Conservation (phyloP, 1,140 invertebrate genomes). For the Drosophila suzukii region DNA sequence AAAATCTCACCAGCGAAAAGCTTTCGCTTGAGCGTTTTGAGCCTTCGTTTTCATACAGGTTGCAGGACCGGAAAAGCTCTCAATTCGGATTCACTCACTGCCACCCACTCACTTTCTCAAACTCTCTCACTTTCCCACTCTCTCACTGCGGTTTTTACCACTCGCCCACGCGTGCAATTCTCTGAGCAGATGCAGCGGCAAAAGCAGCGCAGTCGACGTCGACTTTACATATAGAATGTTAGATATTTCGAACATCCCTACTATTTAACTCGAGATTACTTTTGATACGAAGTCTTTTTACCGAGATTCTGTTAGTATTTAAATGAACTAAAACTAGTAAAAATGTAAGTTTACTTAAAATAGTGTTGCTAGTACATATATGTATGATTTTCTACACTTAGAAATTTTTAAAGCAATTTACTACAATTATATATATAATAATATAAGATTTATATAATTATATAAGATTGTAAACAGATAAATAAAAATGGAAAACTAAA, state of each 20-base stretch:
- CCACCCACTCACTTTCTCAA: slow-evolving; percentile 13
- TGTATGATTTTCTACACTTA: no score
- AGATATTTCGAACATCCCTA: not conserved
- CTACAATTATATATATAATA: no score
- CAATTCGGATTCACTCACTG: slow-evolving; percentile 13
- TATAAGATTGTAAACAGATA: no score
- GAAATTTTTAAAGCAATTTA: no score
- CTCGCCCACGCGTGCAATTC: slow-evolving; percentile 42
- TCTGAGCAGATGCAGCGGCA: not conserved
- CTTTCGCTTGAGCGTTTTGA: slow-evolving; percentile 9
- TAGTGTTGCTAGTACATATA: no score
- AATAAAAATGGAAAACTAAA: no score
- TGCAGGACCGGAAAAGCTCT: slow-evolving; percentile 29
- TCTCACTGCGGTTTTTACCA: not conserved
- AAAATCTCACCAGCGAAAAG: slow-evolving; percentile 8
- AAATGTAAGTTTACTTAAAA: no score
- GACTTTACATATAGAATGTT: not conserved
- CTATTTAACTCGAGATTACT: not conserved
- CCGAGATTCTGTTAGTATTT: not conserved
- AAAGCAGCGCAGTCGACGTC: not conserved
- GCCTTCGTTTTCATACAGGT: slow-evolving; percentile 51
- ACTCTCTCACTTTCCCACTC: slow-evolving; percentile 1
- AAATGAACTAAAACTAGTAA: not conserved
- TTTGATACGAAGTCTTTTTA: not conserved
- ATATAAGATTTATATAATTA: no score